Evolutionary conservation across 1,140 invertebrate genomes (phyloP).

Genomic region (Bombus consobrinus): DNA sequence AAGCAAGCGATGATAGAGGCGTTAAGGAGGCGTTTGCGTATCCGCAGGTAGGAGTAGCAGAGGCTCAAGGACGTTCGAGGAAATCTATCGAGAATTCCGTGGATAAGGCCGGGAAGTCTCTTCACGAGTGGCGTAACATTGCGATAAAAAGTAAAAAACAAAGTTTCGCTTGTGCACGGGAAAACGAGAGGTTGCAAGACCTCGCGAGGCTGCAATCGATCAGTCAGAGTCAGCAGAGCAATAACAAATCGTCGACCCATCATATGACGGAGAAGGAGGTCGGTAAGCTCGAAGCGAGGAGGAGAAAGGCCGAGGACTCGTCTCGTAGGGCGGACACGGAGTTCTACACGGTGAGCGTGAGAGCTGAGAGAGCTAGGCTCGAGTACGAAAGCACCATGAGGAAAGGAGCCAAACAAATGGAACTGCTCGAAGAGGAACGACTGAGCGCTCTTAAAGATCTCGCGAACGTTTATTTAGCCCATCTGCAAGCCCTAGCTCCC

Average conservation of each 20-base stretch:
- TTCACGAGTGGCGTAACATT: constrained; percentile 92
- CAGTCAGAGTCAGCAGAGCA: constrained; percentile 78
- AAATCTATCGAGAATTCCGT: constrained; percentile 91
- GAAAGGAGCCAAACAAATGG: constrained; percentile 90
- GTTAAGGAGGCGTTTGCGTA: neutral
- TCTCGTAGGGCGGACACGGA: constrained; percentile 95
- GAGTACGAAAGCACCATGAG: constrained; percentile 96
- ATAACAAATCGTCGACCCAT: constrained; percentile 78
- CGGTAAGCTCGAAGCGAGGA: constrained; percentile 92
- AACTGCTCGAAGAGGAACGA: constrained; percentile 94
- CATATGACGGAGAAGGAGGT: constrained; percentile 87
- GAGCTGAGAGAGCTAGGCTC: constrained; percentile 93
- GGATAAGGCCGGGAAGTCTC: constrained; percentile 91
- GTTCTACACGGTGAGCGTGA: constrained; percentile 95
- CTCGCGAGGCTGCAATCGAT: constrained; percentile 77
- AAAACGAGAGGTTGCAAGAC: constrained; percentile 95
- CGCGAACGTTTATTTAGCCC: constrained; percentile 90
- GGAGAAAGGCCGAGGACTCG: constrained; percentile 94
- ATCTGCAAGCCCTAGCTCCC: constrained; percentile 90
- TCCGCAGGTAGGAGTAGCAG: constrained; percentile 82
- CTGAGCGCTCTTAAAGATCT: constrained; percentile 91
- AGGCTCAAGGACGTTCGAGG: constrained; percentile 86
- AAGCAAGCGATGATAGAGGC: neutral
- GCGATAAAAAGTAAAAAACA: constrained; percentile 94
- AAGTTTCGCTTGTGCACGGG: constrained; percentile 91